Evolutionary conservation across 2,113 vertebrate species (phyloP), one percentile per base, ranked within the genome.

Genomic region (Sorex araneus): DNA sequence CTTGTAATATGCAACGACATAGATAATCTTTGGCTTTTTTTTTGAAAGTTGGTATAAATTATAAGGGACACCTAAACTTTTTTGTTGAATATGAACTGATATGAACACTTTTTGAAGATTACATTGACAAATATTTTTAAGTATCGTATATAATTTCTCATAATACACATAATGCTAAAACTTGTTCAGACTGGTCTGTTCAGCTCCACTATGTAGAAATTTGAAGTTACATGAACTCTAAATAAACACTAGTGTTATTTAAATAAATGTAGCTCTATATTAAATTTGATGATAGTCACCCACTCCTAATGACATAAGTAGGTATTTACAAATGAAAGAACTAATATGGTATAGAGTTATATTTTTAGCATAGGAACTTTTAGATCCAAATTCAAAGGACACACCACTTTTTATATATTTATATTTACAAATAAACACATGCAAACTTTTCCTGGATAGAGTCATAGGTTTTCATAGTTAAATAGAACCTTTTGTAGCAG

Each of bases 61-160:
- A 60, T 87, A 79, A 75, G 84, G 4, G 45, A 70, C 34, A 63
- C 30, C 1, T 84, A 50, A 80, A 91, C 32, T 80, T 79, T 50
- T 92, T 84, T 50, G 28, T 83, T 83, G 40, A 77, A 47, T 8
- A 57, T 2, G 86, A 79, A 34, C 11, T 57, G 45, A 87, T 43
- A 7, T 27, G 30, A 86, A 76, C 8, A 57, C 74, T 74, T 94
- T 93, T 73, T 77, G n/a, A 36, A 69, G 36, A 71, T n/a, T 21
- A 81, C 32, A 75, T 75, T 82, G 19, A 32, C 92, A 88, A 92
- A 47, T 40, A 90, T 50, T 54, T 82, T 50, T 80, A 63, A 90
- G 1, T 5, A 50, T 84, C 83, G 27, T 36, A 27, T 47, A 45
- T 54, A 36, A 60, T 66, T 73, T 81, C 73, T 81, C 30, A 79